Evolutionary conservation across 2,113 vertebrate genomes (phyloP), one percentile per base, ranked within the genome.

Genomic region (Ibidorhyncha struthersii): DNA sequence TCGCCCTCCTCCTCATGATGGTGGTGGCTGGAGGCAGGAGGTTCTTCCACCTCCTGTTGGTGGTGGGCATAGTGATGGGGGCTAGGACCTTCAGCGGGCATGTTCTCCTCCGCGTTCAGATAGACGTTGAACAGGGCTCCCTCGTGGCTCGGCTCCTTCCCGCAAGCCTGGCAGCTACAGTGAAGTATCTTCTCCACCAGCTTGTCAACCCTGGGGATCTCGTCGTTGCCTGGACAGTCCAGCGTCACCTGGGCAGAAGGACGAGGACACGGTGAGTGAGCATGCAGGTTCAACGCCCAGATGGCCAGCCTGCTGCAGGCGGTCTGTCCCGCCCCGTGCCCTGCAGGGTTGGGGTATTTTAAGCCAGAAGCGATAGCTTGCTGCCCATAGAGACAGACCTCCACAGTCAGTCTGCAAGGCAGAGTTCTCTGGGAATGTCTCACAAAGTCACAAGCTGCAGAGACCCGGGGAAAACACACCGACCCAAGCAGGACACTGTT

Each of bases 131-230:
- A 98, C 82, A 99, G 97, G 52, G 98, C 98, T 90, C 99, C 99
- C 96, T 99, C 99, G 56, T 99, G 99, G 96, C 95, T 98, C 0
- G 98, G 98, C 86, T 99, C 99, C 96, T 99, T 99, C 95, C 99
- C 99, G 2, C 99, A 99, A 1, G 99, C 99, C 98, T 99, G 99
- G 97, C 99, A 99, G 98, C 99, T 99, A 74, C 99, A 99, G 83
- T 98, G 99, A 67, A 99, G 95, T 47, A 99, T 99, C 97, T 99
- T 99, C 97, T 99, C 99, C 97, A 99, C 99, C 97, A 99, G 96
- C 85, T 99, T 99, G 94, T 99, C 99, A 91, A 99, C 99, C 10
- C 98, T 98, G 65, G 99, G 99, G 59, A 99, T 98, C 56, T 99
- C 99, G 9, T 99, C 98, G 0, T 98, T 99, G 94, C 98, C 98